Conservation (phyloP, 92 coral and sea anemone species). For the Epizoanthus rinbou region DNA sequence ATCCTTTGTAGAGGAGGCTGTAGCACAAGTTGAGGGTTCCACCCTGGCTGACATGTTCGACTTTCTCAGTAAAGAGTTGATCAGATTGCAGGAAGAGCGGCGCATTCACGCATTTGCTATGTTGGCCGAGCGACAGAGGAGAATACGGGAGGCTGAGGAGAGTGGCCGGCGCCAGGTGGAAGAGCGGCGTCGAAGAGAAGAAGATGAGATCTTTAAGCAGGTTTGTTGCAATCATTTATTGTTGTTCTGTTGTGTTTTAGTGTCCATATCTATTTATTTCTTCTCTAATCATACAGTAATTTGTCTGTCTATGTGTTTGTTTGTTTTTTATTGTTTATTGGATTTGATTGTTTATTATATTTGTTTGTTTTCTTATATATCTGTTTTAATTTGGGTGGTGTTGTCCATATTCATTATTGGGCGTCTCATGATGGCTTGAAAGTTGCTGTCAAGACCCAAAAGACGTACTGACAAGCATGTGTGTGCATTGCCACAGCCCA, state of each 20-base stretch:
- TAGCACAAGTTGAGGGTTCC: conserved; percentile 92
- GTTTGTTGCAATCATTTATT: conserved; percentile 32
- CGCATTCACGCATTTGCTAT: conserved; percentile 97
- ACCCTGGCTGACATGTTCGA: conserved; percentile 98
- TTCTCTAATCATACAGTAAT: too few species aligned
- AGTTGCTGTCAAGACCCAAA: too few species aligned
- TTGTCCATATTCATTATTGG: too few species aligned
- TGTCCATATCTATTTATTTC: background rate
- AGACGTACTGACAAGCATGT: too few species aligned
- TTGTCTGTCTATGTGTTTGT: background rate
- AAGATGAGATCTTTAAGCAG: conserved; percentile 98
- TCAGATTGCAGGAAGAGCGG: conserved; percentile 83
- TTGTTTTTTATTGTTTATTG: too few species aligned
- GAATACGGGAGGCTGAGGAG: conserved; percentile 98
- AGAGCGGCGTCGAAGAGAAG: conserved; percentile 96
- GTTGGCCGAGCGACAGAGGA: conserved; percentile 95
- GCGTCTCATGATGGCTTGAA: too few species aligned
- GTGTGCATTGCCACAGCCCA: too few species aligned
- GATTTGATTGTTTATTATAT: too few species aligned
- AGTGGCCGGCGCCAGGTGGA: conserved; percentile 97
- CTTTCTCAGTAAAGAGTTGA: conserved; percentile 81
- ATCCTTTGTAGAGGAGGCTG: conserved; percentile 90
- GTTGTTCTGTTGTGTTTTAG: background rate
- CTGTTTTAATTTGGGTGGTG: too few species aligned
- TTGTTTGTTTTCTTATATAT: too few species aligned